Percentiles rank a stretch among this genome's conserved stretches.
Conservation (phyloP, 2,888 invertebrate genomes). For the Tridacna crocea region DNA sequence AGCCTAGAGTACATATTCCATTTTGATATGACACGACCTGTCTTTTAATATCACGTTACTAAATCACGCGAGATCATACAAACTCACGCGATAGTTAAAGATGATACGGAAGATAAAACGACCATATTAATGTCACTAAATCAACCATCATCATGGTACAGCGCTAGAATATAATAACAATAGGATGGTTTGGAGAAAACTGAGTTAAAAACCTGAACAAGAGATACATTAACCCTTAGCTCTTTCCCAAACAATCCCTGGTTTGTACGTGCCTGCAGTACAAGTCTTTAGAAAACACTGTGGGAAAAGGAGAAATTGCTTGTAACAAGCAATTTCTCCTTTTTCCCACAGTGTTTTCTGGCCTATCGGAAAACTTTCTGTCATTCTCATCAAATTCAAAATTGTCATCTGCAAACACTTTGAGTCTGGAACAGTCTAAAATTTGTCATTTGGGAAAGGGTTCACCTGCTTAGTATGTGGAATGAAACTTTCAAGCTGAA, state of each 20-base stretch:
- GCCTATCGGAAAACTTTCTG: no score
- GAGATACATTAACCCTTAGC: no score
- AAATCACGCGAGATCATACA: constrained; percentile 10
- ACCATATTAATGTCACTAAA: constrained; percentile 18
- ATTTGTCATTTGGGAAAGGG: no score
- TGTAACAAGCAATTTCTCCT: neutral
- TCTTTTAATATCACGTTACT: constrained; percentile 5
- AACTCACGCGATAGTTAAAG: constrained; percentile 15
- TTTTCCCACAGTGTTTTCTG: neutral
- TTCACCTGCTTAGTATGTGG: no score
- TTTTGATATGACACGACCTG: no score
- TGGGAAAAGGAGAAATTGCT: neutral
- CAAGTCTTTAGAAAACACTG: neutral
- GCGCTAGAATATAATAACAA: neutral
- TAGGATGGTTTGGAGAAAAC: no score
- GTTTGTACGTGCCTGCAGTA: neutral
- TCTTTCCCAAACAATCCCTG: neutral
- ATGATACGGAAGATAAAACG: constrained; percentile 17
- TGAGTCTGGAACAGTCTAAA: no score
- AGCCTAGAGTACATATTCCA: no score
- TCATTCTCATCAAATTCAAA: no score
- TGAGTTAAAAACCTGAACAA: no score
- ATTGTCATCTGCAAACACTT: no score
- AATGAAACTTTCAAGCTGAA: no score
- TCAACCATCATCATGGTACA: constrained; percentile 8